Conservation (phyloP, 2,888 invertebrate genomes). For the Chesias legatella region DNA sequence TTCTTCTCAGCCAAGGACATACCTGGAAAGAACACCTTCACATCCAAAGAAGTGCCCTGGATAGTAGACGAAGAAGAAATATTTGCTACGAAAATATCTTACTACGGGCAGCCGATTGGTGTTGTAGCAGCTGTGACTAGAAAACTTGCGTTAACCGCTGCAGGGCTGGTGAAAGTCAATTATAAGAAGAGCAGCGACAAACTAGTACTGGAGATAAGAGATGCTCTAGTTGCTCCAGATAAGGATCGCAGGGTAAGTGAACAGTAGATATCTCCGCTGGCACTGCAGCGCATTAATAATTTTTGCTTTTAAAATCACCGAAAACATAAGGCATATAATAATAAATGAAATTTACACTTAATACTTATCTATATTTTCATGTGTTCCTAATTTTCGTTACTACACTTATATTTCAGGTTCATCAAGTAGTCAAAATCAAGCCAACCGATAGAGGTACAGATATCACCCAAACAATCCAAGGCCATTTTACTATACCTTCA, state of each 20-base stretch:
- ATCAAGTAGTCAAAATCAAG: conserved; percentile 47
- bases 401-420: conserved; percentile 50
- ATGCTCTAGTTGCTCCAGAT: conserved; percentile 72
- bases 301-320: too few species aligned
- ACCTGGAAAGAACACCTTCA: conserved; percentile 84
- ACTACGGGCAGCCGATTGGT: conserved; percentile 87
- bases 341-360: too few species aligned
- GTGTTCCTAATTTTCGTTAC: too few species aligned
- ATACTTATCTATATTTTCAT: too few species aligned
- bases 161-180: conserved; percentile 69
- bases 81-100: conserved; percentile 78
- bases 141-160: conserved; percentile 56
- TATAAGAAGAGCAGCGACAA: conserved; percentile 71
- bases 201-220: conserved; percentile 63
- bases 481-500: conserved; percentile 74
- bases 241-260: conserved; percentile 58
- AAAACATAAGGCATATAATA: too few species aligned
- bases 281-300: too few species aligned
- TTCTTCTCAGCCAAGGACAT: conserved; percentile 84
- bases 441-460: conserved; percentile 60
- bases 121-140: conserved; percentile 84
- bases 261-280: too few species aligned
- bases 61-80: conserved; percentile 68
- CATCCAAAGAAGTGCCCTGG: conserved; percentile 56
- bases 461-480: conserved; percentile 75